Conservation (phyloP, 2,113 vertebrate species). For the Motacilla alba region DNA sequence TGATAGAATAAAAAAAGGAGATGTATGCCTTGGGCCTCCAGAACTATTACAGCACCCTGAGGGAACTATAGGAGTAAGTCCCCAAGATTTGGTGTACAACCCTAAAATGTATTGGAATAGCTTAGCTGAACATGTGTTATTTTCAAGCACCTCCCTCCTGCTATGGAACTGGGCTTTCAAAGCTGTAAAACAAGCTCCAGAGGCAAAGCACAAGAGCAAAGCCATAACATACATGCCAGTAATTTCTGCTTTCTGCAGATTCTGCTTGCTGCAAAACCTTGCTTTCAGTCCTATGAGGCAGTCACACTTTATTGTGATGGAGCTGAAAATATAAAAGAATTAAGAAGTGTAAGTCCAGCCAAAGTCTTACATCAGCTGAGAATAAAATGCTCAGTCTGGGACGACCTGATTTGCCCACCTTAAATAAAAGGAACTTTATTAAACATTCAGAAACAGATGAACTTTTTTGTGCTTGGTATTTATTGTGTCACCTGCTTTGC, state of each 20-base stretch:
- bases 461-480: not conserved
- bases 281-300: constrained; percentile 29
- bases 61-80: not conserved
- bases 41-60: not conserved
- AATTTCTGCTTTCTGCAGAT: constrained; percentile 34
- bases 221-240: not conserved
- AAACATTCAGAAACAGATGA: constrained; percentile 10
- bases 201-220: constrained; percentile 24
- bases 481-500: not conserved
- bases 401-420: not conserved
- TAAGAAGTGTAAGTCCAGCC: constrained; percentile 25
- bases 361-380: not conserved
- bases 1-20: not conserved
- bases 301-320: constrained; percentile 13
- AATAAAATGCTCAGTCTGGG: not conserved
- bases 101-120: not conserved
- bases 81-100: not conserved
- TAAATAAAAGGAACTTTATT: constrained; percentile 45
- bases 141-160: constrained; percentile 1
- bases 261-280: constrained; percentile 1
- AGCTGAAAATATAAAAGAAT: constrained; percentile 43
- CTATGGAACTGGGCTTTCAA: not conserved
- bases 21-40: not conserved
- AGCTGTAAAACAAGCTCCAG: constrained; percentile 17
- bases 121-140: constrained; percentile 16